Evolutionary conservation across 1,140 invertebrate species (phyloP), one percentile per base, ranked within the genome.

Genomic region (Solenopsis invicta): DNA sequence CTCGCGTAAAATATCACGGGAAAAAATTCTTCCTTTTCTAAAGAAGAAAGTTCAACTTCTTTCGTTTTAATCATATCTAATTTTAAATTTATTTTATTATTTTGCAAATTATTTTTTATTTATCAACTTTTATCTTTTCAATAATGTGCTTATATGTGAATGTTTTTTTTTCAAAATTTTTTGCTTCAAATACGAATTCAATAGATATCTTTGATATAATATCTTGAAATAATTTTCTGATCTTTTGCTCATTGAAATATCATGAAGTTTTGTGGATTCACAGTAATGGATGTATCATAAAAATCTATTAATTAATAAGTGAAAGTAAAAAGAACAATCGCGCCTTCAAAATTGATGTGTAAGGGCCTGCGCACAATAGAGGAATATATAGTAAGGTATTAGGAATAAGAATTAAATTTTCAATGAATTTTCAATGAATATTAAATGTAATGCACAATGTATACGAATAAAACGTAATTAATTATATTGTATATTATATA

Each of bases 261-360:
- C 41, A 29, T 29, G 29, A 29, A 29, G 29, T 29, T 29, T 48
- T 78, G n/a, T 69, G n/a, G 45, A 21, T 48, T 66, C 18, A 41
- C 62, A 29, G 8, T 4, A 66, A 9, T 37, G 18, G 18, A 66
- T 1, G 41, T 12, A 24, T 86, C n/a, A 12, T 56, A n/a, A 78
- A 48, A 64, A 48, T 48, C 29, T 69, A 78, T 87, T 78, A 29
- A 29, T 29, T 29, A 29, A 29, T 29, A 29, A 29, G 2, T 29
- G 29, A 29, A 2, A 29, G 29, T 29, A n/a, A n/a, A n/a, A n/a
- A n/a, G n/a, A n/a, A n/a, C n/a, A n/a, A n/a, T n/a, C n/a, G n/a
- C n/a, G n/a, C n/a, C n/a, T n/a, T n/a, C n/a, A n/a, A n/a, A n/a
- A n/a, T n/a, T n/a, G n/a, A n/a, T n/a, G n/a, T n/a, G n/a, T n/a